Conservation (phyloP, 2,797 vertebrate species). For the Cryptoblepharus egeriae region DNA sequence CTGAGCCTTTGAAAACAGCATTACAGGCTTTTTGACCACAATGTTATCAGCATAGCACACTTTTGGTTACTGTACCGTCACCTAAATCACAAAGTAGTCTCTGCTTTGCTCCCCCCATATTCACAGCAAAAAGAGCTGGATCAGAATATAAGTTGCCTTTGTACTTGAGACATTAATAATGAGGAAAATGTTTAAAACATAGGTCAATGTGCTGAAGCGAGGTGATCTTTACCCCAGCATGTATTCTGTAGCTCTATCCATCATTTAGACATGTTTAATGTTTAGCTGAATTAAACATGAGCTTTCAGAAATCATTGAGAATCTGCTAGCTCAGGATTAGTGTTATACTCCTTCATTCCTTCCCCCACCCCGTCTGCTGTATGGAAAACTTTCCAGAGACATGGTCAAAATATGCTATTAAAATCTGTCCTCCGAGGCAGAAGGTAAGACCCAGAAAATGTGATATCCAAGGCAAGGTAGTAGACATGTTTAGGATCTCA, state of each 20-base stretch:
- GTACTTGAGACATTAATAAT: conserved; percentile 59
- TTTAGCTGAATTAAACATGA: conserved; percentile 54
- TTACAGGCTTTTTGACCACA: not conserved
- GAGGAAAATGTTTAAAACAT: conserved; percentile 50
- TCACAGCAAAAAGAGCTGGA: conserved; percentile 59
- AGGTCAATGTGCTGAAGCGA: conserved; percentile 34
- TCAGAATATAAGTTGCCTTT: conserved; percentile 63
- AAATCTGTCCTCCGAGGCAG: not conserved
- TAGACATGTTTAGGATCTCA: not conserved
- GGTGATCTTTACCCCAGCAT: conserved; percentile 64
- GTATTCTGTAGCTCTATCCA: conserved; percentile 42
- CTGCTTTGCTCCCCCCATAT: conserved; percentile 60
- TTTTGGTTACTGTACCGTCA: conserved; percentile 1
- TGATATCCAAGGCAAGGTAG: not conserved
- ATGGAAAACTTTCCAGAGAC: not conserved
- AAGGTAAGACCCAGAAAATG: not conserved
- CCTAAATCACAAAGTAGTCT: conserved; percentile 34
- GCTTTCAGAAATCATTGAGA: conserved; percentile 28
- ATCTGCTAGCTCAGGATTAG: not conserved
- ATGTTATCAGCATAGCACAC: not conserved
- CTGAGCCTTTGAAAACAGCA: not conserved
- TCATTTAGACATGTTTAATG: conserved; percentile 60
- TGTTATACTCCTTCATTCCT: not conserved
- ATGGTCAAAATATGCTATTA: no score
- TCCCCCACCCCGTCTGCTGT: not conserved